Base-by-base conservation (phyloP, 2,888 invertebrate genomes). In the Machimus rusticus region DNA sequence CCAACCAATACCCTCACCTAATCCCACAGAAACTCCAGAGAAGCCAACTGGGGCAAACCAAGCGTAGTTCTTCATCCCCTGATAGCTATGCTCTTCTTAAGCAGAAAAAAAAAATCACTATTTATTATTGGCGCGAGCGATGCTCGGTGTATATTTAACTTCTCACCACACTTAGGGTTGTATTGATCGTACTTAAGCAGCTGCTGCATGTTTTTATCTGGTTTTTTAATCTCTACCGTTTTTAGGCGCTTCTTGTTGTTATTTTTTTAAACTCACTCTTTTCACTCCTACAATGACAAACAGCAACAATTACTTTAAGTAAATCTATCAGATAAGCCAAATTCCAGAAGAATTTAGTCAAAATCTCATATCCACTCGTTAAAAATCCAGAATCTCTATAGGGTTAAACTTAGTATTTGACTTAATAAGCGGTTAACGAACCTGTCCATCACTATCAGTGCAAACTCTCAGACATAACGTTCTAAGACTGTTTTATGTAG, bases 401-500 rank as follows among this genome's bases (percentile, higher is more conserved):
- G 66, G 23, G 8, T 66, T 82, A 82, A 82, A 37, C 16, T 79
- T 46, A 46, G 43, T 39, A 16, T 16, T 39, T 28, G 46, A 79
- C 43, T 46, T 79, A 46, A 31, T 46, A 43, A 39, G 14, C 79
- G 28, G 28, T 28, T 23, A 57, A 74, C 23, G 46, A 74, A 74
- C 31, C 46, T 85, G 85, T 85, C 85, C 85, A 85, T 85, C 85
- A 85, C 74, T 74, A 79, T 85, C 74, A 85, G 74, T 85, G 39
- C 74, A 85, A 85, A 85, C 6, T 19, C 39, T 43, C 85, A 85
- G 74, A 74, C 76, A 85, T 74, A 84, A 85, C 66, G 43, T 85
- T 85, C 74, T 85, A 85, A 85, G 85, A 85, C 85, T 85, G 85
- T 85, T 85, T 85, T 85, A 85, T 31, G 43, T 85, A 85, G 46